These are phyloP conservation scores for Strix aluco DNA, from an alignment of 2,113 vertebrate species.

Conservation along the genomic window DNA sequence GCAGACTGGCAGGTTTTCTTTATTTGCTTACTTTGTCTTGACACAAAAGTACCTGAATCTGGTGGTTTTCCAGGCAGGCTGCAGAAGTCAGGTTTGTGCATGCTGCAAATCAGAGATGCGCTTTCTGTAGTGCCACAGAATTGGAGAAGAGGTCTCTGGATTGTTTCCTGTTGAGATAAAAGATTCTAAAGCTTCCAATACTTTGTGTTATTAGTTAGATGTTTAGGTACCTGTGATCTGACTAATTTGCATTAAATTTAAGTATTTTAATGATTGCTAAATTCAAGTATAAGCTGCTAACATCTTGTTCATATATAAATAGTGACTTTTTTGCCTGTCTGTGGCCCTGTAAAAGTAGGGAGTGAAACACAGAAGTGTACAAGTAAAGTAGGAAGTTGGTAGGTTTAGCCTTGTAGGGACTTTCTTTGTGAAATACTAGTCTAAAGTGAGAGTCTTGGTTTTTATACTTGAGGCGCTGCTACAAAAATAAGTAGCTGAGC, in stretches of 20 bases:
- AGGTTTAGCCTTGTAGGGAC: not conserved
- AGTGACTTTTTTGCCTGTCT: not conserved
- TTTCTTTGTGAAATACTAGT: not conserved
- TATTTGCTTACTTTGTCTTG: not conserved
- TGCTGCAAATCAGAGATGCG: not conserved
- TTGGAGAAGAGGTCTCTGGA: not conserved
- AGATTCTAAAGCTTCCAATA: not conserved
- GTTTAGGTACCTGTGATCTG: not conserved
- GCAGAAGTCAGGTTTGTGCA: not conserved
- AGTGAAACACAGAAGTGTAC: not conserved
- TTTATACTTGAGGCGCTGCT: not conserved
- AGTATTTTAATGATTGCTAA: not conserved
- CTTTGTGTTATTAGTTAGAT: not conserved
- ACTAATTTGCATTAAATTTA: not conserved
- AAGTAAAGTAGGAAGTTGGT: not conserved
- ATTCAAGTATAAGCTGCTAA: not conserved
- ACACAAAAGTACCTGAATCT: not conserved
- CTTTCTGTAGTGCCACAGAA: not conserved
- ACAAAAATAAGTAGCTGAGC: not conserved
- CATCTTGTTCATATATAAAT: not conserved
- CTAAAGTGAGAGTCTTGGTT: not conserved
- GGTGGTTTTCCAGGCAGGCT: not conserved
- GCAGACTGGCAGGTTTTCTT: not conserved
- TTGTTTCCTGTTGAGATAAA: not conserved
- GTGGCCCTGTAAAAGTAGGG: not conserved